A percentile compares a stretch with the other conserved stretches of the same genome.
These are phyloP conservation scores for Casuarius casuarius DNA, from an alignment of 2,113 vertebrate species.

Conservation along the genomic window DNA sequence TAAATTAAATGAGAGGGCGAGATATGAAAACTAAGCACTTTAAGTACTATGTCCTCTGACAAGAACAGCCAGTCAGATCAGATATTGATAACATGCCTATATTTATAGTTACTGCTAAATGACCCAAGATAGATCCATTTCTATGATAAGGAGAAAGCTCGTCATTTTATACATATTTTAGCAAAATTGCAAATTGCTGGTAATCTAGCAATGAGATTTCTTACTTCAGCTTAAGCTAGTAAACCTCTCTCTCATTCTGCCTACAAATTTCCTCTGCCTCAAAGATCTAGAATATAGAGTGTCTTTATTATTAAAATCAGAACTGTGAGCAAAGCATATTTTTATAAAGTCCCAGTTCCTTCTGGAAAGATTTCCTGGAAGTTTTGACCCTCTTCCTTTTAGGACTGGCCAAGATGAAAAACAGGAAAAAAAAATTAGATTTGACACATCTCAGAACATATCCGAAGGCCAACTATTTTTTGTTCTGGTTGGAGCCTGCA, in stretches of 20 bases:
- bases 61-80: constrained; percentile 5
- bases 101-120: constrained; percentile 45
- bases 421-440: background rate
- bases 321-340: background rate
- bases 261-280: constrained; percentile 23
- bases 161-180: constrained; percentile 43
- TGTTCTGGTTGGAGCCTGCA: background rate
- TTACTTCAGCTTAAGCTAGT: constrained; percentile 22
- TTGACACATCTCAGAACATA: background rate
- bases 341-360: background rate
- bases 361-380: background rate
- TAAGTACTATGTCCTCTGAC: background rate
- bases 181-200: constrained; percentile 43
- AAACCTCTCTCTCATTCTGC: constrained; percentile 27
- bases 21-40: background rate
- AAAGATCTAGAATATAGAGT: background rate
- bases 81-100: constrained; percentile 7
- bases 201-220: constrained; percentile 23
- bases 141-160: constrained; percentile 40
- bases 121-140: constrained; percentile 21
- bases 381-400: background rate
- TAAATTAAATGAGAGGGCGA: background rate
- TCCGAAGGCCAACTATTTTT: constrained; percentile 2
- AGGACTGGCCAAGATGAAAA: background rate
- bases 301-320: background rate